Evolutionary conservation across 2,797 vertebrate genomes (phyloP).

Genomic region (Gymnopithys bicolor): DNA sequence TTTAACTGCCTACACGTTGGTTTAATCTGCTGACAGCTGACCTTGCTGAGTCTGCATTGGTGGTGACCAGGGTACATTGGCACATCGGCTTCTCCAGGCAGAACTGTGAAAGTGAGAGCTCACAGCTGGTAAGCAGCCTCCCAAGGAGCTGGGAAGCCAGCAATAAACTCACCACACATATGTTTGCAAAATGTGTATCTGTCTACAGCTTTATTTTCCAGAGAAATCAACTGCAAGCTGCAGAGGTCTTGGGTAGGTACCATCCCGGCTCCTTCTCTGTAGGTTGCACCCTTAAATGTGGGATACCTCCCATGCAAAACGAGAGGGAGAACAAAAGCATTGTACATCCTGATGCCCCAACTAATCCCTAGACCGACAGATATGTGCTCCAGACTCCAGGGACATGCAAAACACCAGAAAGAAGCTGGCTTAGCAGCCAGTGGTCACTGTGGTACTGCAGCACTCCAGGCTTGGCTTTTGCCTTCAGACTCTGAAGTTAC

Average conservation of each 20-base stretch:
- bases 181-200: background rate
- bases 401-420: background rate
- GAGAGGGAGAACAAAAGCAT: background rate
- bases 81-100: background rate
- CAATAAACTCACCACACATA: background rate
- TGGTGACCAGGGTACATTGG: fast-evolving
- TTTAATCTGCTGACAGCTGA: constrained; percentile 1
- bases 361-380: background rate
- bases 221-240: background rate
- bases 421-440: background rate
- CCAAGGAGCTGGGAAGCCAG: background rate
- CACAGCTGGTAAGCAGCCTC: background rate
- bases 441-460: background rate
- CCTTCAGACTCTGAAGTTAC: background rate
- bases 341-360: background rate
- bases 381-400: background rate
- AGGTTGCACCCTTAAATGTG: background rate
- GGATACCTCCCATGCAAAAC: background rate
- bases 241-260: background rate
- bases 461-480: background rate
- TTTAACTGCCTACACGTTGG: background rate
- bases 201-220: background rate
- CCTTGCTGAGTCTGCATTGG: background rate
- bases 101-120: background rate
- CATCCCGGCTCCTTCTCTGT: background rate